A percentile compares a stretch with the other conserved stretches of the same genome.
Conservation (phyloP, 2,888 invertebrate species). For the Timandra comae region DNA sequence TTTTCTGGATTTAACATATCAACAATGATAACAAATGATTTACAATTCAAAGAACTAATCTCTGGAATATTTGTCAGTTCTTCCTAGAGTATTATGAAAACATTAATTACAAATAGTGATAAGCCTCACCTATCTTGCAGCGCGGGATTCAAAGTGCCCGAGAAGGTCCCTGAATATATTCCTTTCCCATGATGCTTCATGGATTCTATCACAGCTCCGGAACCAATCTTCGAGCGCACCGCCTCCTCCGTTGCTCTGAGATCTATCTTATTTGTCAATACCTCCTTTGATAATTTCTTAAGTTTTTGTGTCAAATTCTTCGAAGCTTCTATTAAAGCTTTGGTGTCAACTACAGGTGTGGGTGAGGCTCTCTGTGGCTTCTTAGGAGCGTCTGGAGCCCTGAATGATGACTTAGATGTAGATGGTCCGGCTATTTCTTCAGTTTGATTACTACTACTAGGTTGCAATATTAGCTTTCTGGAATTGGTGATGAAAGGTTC, state of each 20-base stretch:
- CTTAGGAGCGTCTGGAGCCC: constrained; percentile 56
- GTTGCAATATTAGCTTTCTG: constrained; percentile 53
- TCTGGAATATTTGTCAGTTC: background rate
- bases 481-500: constrained; percentile 58
- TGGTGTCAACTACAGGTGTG: constrained; percentile 77
- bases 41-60: no score
- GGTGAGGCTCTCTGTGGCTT: constrained; percentile 52
- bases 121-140: constrained; percentile 87
- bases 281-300: constrained; percentile 92
- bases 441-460: constrained; percentile 43
- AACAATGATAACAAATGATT: no score
- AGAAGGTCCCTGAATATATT: constrained; percentile 97
- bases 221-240: constrained; percentile 63
- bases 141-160: constrained; percentile 95
- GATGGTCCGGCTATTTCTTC: constrained; percentile 53
- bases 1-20: no score
- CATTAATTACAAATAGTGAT: no score
- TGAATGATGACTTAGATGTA: constrained; percentile 59
- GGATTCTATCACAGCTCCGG: constrained; percentile 91
- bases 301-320: constrained; percentile 94
- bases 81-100: no score
- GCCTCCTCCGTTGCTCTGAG: constrained; percentile 66
- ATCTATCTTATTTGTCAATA: constrained; percentile 82
- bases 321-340: constrained; percentile 91
- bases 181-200: constrained; percentile 97